These are phyloP conservation scores for Listrodromus nycthemerus DNA, from an alignment of 2,888 invertebrate species.

Conservation along the genomic window DNA sequence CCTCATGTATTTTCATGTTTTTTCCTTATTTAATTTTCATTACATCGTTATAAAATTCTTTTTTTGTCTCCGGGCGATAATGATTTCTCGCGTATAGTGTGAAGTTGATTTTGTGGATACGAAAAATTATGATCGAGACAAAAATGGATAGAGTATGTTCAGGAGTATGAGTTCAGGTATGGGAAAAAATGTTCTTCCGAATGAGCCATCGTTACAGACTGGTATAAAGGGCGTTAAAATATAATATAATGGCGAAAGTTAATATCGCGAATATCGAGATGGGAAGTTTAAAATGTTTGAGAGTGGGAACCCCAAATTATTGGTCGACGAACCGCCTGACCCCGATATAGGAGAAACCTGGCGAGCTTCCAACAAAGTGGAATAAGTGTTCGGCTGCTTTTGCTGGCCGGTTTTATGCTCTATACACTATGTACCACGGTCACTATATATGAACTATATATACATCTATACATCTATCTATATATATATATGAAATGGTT, in stretches of 20 bases:
- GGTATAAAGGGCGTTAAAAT: constrained; percentile 54
- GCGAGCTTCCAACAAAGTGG: constrained; percentile 59
- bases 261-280: constrained; percentile 55
- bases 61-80: background rate
- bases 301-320: constrained; percentile 51
- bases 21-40: background rate
- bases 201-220: constrained; percentile 46
- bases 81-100: background rate
- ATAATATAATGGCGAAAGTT: constrained; percentile 62
- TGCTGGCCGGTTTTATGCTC: constrained; percentile 51
- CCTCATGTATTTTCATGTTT: background rate
- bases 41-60: background rate
- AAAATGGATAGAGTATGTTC: background rate
- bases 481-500: constrained; percentile 54
- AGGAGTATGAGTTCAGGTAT: background rate
- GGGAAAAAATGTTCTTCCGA: constrained; percentile 16
- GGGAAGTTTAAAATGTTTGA: constrained; percentile 20
- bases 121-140: background rate
- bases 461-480: background rate
- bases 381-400: constrained; percentile 61
- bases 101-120: background rate
- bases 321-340: constrained; percentile 67
- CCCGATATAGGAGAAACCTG: constrained; percentile 58
- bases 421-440: constrained; percentile 9
- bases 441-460: constrained; percentile 12